phyloP scores from a whole-genome alignment of 2,797 vertebrate species.

The Anguilla anguilla region DNA sequence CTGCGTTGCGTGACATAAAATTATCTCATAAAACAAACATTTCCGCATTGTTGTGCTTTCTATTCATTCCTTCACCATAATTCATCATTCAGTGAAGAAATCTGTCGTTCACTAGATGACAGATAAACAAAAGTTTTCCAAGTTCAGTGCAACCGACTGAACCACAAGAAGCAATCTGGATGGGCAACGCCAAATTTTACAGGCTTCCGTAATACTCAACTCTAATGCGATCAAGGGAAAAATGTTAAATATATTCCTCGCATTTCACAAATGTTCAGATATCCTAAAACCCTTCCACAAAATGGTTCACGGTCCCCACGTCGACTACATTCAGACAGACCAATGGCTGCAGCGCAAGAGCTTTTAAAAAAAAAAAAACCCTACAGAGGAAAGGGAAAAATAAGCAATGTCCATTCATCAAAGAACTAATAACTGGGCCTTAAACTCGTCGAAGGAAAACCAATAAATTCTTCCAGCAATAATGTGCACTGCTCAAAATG shows the following conservation, averaged over 20 bases:
- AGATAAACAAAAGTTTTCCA: not conserved
- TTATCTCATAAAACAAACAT: not conserved
- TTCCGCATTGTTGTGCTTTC: not conserved
- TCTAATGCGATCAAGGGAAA: not conserved
- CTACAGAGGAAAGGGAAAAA: not conserved
- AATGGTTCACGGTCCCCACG: not conserved
- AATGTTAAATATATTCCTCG: not conserved
- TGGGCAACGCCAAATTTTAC: not conserved
- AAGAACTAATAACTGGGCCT: not conserved
- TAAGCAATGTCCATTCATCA: constrained; percentile 6
- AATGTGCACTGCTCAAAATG: constrained; percentile 3
- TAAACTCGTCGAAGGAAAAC: constrained; percentile 2
- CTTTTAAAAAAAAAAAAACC: not conserved
- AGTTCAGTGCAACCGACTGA: not conserved
- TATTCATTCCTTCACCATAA: not conserved
- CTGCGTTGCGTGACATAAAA: not conserved
- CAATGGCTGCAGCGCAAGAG: not conserved
- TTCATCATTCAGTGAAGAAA: not conserved
- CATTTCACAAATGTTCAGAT: not conserved
- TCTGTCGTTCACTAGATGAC: not conserved
- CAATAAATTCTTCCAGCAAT: constrained; percentile 9
- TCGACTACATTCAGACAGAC: not conserved
- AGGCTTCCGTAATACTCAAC: not conserved
- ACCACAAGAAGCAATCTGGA: not conserved
- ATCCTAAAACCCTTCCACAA: not conserved